phyloP scores from a whole-genome alignment of 2,888 invertebrate genomes.

The Abrostola tripartita region DNA sequence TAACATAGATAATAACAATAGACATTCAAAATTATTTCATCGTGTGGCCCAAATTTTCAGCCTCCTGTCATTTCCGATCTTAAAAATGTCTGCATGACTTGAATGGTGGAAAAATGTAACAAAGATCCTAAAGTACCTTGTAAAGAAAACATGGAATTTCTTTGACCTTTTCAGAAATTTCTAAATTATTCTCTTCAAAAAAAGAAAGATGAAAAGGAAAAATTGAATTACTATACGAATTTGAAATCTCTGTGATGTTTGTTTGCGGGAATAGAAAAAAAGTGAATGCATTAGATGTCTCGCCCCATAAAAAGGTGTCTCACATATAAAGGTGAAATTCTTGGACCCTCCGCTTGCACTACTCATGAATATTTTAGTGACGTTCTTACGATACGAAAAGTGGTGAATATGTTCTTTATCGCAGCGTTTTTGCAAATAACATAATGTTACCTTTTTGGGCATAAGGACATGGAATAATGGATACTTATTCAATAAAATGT shows the following conservation, averaged over 20 bases:
- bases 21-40: conserved; percentile 29
- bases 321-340: conserved; percentile 66
- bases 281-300: conserved; percentile 79
- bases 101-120: conserved; percentile 35
- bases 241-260: conserved; percentile 79
- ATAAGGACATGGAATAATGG: conserved; percentile 19
- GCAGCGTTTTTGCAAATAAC: conserved; percentile 39
- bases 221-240: conserved; percentile 79
- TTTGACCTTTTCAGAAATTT: conserved; percentile 46
- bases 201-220: conserved; percentile 70
- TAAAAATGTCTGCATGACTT: conserved; percentile 26
- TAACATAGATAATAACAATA: conserved; percentile 32
- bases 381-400: conserved; percentile 70
- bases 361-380: conserved; percentile 82
- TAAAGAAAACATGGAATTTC: conserved; percentile 49
- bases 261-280: conserved; percentile 76
- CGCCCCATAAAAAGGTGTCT: conserved; percentile 62
- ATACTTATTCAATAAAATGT: conserved; percentile 37
- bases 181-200: conserved; percentile 52
- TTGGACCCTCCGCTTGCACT: conserved; percentile 73
- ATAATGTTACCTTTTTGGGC: conserved; percentile 19
- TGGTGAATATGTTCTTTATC: conserved; percentile 71
- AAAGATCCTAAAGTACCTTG: conserved; percentile 32
- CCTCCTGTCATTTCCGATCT: conserved; percentile 20
- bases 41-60: conserved; percentile 18